A percentile compares a stretch with the other conserved stretches of the same genome.
phyloP scores from a whole-genome alignment of 2,888 invertebrate genomes.

The Eristalis pertinax region DNA sequence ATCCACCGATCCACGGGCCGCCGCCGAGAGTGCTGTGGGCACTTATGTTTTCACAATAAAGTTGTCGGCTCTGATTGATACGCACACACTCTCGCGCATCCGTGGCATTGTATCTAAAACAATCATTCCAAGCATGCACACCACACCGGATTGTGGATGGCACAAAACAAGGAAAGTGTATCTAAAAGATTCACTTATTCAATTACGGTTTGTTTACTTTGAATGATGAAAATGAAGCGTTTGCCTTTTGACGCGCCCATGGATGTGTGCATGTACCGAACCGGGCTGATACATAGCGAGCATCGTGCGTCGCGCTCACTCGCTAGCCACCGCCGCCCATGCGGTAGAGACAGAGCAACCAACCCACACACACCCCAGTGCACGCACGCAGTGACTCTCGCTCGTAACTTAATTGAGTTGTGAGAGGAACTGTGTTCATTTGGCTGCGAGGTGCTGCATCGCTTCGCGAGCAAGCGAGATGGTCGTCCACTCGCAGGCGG shows the following conservation, averaged over 20 bases:
- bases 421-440: constrained; percentile 67
- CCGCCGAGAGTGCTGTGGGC: constrained; percentile 17
- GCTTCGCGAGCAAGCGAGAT: constrained; percentile 26
- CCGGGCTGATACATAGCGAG: neutral
- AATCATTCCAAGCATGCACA: constrained; percentile 17
- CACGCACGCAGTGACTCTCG: constrained; percentile 8
- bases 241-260: constrained; percentile 72
- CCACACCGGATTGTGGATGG: neutral
- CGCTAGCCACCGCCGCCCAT: neutral
- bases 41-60: constrained; percentile 66
- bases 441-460: constrained; percentile 7
- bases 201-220: constrained; percentile 72
- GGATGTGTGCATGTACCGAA: neutral
- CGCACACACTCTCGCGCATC: constrained; percentile 15
- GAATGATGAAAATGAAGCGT: constrained; percentile 70
- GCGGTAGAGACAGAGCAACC: neutral
- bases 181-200: constrained; percentile 70
- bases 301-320: constrained; percentile 8
- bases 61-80: constrained; percentile 70
- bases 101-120: constrained; percentile 50
- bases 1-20: neutral
- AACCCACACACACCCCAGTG: constrained; percentile 42
- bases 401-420: constrained; percentile 69
- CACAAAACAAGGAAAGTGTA: constrained; percentile 57
- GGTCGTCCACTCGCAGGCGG: constrained; percentile 16